Base-by-base conservation (phyloP, 2,888 invertebrate genomes). In the Caenorhabditis parvicauda region DNA sequence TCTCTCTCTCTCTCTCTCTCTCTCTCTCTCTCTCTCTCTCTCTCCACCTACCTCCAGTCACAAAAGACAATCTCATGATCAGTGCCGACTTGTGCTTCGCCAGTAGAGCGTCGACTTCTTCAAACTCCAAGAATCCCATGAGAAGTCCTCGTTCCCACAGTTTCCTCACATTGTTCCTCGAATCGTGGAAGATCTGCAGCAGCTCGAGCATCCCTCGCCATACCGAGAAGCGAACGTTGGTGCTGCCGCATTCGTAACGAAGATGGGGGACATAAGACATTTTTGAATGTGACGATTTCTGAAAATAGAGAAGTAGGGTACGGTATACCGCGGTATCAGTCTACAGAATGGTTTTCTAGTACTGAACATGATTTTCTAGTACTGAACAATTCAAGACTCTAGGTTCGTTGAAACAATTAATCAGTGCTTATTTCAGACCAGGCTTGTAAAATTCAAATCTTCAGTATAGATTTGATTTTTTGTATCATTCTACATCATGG, bases 161-260 rank as follows among this genome's bases (percentile, higher is more conserved):
- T 38, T 73, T 67, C 2, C 69, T 54, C 9, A 77, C 76, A 32
- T 77, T 79, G 51, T 75, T 77, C 19, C 74, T 45, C 2, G 64
- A 48, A 46, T 69, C 70, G 32, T 75, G 77, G 67, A 79, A 79
- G 29, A 79, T 68, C 52, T 79, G 79, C n/a, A 79, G 67, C 37
- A 79, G 64, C 43, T 79, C 79, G 43, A 79, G 64, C 78, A 80
- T 75, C 59, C 74, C 77, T 19, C 77, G 64, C 75, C 76, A 79
- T 1, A 79, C 68, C 29, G 78, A 77, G 56, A 80, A 80, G 21
- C 73, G 59, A 22, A 76, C 70, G 44, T 76, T 74, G 19, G 68
- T 71, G 27, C 63, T 68, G 37, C 74, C 73, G 44, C 72, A 72
- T 42, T 75, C 75, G 51, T 77, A 79, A 14, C 75, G 67, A 17